phyloP scores from a whole-genome alignment of 2,888 invertebrate species.

The Aleiodes alternator region DNA sequence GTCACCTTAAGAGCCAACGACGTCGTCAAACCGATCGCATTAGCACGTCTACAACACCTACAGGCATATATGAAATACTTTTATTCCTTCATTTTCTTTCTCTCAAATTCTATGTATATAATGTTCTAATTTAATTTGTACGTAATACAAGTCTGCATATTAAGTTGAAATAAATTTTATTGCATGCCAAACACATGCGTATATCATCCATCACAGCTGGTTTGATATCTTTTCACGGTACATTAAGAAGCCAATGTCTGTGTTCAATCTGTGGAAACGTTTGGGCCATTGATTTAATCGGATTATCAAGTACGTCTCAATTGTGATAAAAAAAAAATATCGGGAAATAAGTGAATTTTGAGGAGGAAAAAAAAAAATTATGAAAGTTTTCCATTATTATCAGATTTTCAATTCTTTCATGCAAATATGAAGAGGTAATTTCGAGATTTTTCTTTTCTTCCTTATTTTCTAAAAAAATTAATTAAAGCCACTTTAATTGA shows the following conservation, averaged over 20 bases:
- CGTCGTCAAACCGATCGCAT: conserved; percentile 38
- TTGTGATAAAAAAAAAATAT: not conserved
- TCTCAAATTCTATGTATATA: conserved; percentile 19
- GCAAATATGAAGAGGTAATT: too few relatives aligned
- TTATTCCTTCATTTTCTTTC: not conserved
- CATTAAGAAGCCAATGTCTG: conserved; percentile 36
- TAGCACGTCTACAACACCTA: conserved; percentile 23
- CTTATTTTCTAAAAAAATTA: not conserved
- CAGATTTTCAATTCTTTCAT: too few relatives aligned
- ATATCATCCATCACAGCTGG: too few relatives aligned
- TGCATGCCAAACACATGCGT: too few relatives aligned
- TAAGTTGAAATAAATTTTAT: too few relatives aligned
- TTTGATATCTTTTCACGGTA: conserved; percentile 36
- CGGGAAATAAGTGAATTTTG: too few relatives aligned
- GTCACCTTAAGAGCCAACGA: conserved; percentile 38
- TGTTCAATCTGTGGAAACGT: conserved; percentile 38
- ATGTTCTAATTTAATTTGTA: conserved; percentile 42
- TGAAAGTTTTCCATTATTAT: not conserved
- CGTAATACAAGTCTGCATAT: too few relatives aligned
- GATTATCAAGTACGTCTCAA: not conserved
- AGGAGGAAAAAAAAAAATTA: not conserved
- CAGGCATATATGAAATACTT: not conserved
- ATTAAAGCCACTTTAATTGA: not conserved
- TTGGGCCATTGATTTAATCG: conserved; percentile 17
- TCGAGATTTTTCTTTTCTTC: not conserved